phyloP scores from a whole-genome alignment of 2,113 vertebrate species.

The Pelmatolapia mariae region DNA sequence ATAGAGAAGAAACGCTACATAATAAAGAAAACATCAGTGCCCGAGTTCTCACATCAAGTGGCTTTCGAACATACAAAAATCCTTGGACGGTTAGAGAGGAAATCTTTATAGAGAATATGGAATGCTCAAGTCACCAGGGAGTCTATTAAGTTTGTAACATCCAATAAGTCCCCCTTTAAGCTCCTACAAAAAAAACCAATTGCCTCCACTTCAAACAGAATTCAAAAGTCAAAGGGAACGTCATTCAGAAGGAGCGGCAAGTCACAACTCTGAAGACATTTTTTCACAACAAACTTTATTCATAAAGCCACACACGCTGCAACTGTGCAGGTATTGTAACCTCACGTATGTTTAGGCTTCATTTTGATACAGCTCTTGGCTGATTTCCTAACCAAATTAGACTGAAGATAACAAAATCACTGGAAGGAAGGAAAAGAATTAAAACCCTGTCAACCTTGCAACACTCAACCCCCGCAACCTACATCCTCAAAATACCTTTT shows the following conservation, averaged over 20 bases:
- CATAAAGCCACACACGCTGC: not conserved
- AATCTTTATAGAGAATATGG: not conserved
- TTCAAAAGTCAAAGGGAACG: not conserved
- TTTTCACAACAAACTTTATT: not conserved
- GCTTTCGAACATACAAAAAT: not conserved
- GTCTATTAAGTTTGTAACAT: not conserved
- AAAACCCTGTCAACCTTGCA: not conserved
- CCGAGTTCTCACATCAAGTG: not conserved
- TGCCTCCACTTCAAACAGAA: conserved; percentile 8
- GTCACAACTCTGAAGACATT: not conserved
- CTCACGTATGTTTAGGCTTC: not conserved
- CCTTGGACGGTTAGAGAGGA: not conserved
- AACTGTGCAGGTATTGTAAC: not conserved
- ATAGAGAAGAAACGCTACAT: not conserved
- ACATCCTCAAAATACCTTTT: conserved; percentile 1
- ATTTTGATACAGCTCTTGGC: not conserved
- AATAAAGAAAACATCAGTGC: not conserved
- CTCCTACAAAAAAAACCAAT: not conserved
- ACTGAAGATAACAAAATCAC: not conserved
- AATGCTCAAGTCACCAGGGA: not conserved
- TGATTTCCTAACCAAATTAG: not conserved
- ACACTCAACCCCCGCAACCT: not conserved
- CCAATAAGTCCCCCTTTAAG: not conserved
- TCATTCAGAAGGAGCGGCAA: not conserved
- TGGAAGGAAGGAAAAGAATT: not conserved